Base-by-base conservation (phyloP, 2,113 vertebrate genomes). In the Paradisaea rubra region DNA sequence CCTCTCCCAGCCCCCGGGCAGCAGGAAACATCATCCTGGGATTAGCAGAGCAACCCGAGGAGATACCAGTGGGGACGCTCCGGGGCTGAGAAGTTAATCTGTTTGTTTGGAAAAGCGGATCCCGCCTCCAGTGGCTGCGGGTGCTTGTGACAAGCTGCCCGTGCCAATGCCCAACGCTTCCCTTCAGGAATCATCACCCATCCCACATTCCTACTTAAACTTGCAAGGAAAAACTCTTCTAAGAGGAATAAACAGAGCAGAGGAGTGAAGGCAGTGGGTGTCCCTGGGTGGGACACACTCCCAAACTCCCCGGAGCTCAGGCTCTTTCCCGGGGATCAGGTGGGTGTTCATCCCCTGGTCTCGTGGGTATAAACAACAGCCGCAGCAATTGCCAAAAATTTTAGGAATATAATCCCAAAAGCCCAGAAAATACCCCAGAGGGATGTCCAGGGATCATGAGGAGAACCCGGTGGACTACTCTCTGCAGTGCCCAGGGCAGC, bases 151-250 rank as follows among this genome's bases (percentile, higher is more conserved):
- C 0, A 1, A 70, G 77, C 73, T 65, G 72, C 69, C 59, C 2
- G 0, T 1, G 7, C 37, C 60, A 31, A 0, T 12, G 5, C 60
- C 16, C 47, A 31, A 0, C 0, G 0, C 11, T 86, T 39, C 63
- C 72, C 45, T 56, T 19, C 45, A 18, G 68, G 45, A 94, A 60
- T 8, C 41, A n/a, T 4, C 23, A 1, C 9, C 73, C 20, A 2
- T 13, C 22, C 66, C 53, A 0, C 4, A 25, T 15, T 12, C 6
- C 73, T 24, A 3, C 30, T 39, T 10, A 11, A 93, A 12, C 15
- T 72, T 49, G n/a, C 14, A 22, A 10, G 57, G 37, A 28, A 35
- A 56, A 21, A 1, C 13, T 53, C 17, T 8, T 66, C 16, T 17
- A 16, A 59, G 3, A 4, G 41, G 2, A 1, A 52, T 28, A 24